Conservation (phyloP, 2,113 vertebrate genomes). For the Artemisiospiza belli region DNA sequence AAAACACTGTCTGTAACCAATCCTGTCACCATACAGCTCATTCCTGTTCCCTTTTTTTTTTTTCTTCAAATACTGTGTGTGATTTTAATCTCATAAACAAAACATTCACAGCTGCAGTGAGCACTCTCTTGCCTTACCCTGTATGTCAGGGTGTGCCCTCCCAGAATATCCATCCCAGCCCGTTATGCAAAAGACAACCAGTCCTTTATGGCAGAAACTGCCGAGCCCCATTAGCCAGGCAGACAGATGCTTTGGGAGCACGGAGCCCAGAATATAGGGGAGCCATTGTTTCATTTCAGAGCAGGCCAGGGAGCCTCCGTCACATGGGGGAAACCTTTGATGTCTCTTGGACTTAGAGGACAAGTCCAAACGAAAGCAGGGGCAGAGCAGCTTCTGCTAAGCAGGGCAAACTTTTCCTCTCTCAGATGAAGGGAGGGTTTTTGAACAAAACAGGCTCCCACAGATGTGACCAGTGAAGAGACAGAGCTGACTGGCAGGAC, state of each 20-base stretch:
- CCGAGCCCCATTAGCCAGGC: neutral
- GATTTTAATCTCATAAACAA: neutral
- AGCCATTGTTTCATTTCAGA: slow-evolving; percentile 1
- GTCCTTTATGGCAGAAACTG: neutral
- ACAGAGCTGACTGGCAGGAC: neutral
- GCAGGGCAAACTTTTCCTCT: neutral
- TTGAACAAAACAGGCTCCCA: neutral
- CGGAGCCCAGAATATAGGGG: slow-evolving; percentile 27
- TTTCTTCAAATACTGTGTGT: neutral
- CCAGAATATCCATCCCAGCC: neutral
- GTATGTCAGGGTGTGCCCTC: neutral
- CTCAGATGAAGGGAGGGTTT: neutral
- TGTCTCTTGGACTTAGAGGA: neutral
- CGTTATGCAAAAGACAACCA: neutral
- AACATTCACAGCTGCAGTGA: neutral
- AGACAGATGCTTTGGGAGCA: neutral
- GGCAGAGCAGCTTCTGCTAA: neutral
- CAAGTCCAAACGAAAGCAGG: neutral
- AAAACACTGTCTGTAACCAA: neutral
- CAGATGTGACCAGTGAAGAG: neutral
- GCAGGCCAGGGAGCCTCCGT: neutral
- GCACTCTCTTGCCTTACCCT: neutral
- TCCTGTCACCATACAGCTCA: neutral
- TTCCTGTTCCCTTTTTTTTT: neutral
- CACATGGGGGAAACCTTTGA: neutral